Evolutionary conservation across 2,797 vertebrate genomes (phyloP).

Genomic region (Vireo griseus): DNA sequence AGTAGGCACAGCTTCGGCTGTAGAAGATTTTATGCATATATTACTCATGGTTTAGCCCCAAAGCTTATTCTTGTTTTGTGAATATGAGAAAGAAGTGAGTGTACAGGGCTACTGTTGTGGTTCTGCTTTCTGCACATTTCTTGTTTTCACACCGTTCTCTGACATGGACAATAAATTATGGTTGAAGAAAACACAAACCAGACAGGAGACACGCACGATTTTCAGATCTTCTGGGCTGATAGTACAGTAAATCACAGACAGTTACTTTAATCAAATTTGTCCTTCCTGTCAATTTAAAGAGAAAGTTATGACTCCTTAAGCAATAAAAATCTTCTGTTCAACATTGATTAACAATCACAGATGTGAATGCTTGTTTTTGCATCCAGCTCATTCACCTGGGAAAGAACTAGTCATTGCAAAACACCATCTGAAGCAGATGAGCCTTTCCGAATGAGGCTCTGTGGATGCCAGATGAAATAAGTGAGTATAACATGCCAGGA

Average conservation of each 20-base stretch:
- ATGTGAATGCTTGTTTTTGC: neutral
- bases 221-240: neutral
- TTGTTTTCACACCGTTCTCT: accelerated
- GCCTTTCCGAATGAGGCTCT: neutral
- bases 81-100: neutral
- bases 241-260: neutral
- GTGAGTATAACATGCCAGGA: neutral
- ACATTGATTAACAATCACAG: neutral
- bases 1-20: neutral
- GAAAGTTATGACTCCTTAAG: neutral
- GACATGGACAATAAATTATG: neutral
- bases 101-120: neutral
- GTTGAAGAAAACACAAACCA: neutral
- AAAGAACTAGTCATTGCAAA: neutral
- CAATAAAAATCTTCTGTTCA: neutral
- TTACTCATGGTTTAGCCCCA: neutral
- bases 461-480: neutral
- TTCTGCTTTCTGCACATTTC: neutral
- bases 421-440: neutral
- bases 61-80: neutral
- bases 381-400: neutral
- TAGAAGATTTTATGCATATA: neutral
- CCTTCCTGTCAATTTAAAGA: neutral
- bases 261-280: neutral
- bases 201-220: neutral